Conservation (phyloP, 2,113 vertebrate species). For the Cebus imitator region DNA sequence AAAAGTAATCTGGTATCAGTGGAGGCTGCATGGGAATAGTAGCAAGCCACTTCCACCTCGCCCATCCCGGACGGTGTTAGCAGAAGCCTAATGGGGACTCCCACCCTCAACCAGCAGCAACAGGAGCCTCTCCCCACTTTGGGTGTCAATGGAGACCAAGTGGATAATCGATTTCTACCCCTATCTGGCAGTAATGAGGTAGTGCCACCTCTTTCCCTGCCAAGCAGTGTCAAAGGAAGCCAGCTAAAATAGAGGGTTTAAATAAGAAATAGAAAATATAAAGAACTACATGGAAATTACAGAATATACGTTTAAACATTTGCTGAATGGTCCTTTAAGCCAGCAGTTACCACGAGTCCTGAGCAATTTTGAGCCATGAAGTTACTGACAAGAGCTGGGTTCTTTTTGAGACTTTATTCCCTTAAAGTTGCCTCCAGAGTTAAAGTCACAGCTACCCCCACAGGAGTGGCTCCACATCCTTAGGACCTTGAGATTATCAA, state of each 20-base stretch:
- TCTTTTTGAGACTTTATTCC: background rate
- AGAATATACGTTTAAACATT: background rate
- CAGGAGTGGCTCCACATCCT: background rate
- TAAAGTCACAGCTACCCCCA: background rate
- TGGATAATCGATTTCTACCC: background rate
- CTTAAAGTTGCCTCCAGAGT: background rate
- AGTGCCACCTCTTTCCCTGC: background rate
- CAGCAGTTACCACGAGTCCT: background rate
- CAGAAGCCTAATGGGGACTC: background rate
- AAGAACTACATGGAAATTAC: background rate
- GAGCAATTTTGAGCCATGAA: background rate
- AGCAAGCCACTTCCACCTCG: background rate
- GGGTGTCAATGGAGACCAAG: background rate
- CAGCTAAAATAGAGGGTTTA: background rate
- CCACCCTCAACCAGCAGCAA: background rate
- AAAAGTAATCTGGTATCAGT: background rate
- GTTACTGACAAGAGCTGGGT: background rate
- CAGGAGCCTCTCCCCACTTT: background rate
- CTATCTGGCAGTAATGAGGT: background rate
- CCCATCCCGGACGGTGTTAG: background rate
- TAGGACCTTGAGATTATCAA: background rate
- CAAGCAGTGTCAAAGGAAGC: background rate
- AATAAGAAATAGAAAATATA: background rate
- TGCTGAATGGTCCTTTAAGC: background rate
- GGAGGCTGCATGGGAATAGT: background rate